Conservation (phyloP, 2,113 vertebrate genomes). For the Elaphurus davidianus region DNA sequence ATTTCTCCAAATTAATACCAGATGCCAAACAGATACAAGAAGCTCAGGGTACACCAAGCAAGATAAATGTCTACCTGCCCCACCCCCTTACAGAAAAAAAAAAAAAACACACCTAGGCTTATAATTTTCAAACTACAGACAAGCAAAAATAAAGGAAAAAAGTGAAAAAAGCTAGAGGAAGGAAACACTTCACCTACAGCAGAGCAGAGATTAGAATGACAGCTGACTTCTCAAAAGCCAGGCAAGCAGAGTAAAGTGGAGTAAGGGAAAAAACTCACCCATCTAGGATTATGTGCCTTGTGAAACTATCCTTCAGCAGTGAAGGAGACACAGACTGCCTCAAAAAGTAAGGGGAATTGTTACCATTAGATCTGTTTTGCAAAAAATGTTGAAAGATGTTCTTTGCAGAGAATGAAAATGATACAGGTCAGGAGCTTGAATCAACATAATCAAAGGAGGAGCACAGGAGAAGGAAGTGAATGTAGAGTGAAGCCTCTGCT, state of each 20-base stretch:
- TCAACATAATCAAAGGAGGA: not conserved
- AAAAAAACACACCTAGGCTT: not conserved
- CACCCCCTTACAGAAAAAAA: not conserved
- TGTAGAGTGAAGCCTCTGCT: not conserved
- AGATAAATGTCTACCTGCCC: not conserved
- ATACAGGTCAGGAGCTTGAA: not conserved
- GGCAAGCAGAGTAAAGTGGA: not conserved
- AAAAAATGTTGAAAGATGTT: not conserved
- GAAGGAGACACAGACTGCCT: not conserved
- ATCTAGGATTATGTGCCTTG: not conserved
- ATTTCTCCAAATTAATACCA: not conserved
- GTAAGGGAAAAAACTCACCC: not conserved
- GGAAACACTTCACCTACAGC: not conserved
- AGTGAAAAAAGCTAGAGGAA: not conserved
- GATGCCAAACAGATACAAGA: not conserved
- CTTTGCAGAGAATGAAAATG: not conserved
- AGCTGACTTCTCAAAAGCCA: not conserved
- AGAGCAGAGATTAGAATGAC: not conserved
- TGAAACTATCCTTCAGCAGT: not conserved
- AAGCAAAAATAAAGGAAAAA: not conserved
- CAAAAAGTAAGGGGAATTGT: not conserved
- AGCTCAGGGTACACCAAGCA: not conserved
- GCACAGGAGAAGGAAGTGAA: not conserved
- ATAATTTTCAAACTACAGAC: not conserved
- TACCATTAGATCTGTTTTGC: not conserved